phyloP scores from a whole-genome alignment of 1,140 invertebrate genomes.

The Drosophila rhopaloa region DNA sequence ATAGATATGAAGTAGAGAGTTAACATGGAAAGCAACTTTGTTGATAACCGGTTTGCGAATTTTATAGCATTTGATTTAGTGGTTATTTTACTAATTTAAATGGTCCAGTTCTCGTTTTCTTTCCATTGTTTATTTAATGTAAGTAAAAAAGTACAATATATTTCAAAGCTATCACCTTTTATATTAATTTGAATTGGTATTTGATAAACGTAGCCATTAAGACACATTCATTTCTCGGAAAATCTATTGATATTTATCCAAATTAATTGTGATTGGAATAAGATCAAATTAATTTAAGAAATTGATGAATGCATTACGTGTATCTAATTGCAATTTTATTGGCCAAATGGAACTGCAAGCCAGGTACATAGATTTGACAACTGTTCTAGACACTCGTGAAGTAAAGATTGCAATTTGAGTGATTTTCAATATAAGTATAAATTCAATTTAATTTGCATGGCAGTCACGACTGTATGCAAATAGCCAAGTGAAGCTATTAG shows the following conservation, averaged over 20 bases:
- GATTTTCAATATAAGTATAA: conserved; percentile 20
- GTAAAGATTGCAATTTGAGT: conserved; percentile 11
- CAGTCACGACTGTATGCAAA: conserved; percentile 39
- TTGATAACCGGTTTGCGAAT: conserved; percentile 16
- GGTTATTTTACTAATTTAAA: background rate
- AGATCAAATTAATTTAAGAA: conserved; percentile 14
- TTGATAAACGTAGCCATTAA: background rate
- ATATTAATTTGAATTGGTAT: background rate
- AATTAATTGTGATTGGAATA: conserved; percentile 19
- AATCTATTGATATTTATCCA: background rate
- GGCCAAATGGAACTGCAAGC: conserved; percentile 10
- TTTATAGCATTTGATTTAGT: conserved; percentile 8
- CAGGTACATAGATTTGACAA: conserved; percentile 8
- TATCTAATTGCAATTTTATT: conserved; percentile 12
- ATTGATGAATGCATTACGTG: conserved; percentile 16
- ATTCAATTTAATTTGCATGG: conserved; percentile 21
- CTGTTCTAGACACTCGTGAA: conserved; percentile 17
- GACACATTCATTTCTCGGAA: background rate
- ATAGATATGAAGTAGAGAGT: conserved; percentile 14
- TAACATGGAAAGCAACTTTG: conserved; percentile 12
- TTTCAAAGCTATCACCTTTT: background rate
- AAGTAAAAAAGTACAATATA: no score
- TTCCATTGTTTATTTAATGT: background rate
- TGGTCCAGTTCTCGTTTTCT: conserved; percentile 16
- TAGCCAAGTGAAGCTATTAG: conserved; percentile 4